Base-by-base conservation (phyloP, 2,797 vertebrate species). In the Enteromius radiatus region DNA sequence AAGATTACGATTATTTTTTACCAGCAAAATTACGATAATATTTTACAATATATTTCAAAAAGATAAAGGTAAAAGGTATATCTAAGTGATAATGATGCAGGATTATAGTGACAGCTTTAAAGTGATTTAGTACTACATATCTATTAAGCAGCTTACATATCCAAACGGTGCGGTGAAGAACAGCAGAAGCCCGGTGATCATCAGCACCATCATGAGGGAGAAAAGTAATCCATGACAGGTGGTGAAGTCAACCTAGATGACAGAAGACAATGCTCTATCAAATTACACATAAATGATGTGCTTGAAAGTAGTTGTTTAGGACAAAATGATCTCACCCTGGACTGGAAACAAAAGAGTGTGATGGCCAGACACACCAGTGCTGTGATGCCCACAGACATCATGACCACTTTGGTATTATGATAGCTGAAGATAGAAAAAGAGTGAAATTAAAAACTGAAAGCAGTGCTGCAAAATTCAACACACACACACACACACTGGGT, bases 261-360 rank as follows among this genome's bases (percentile, higher is more conserved):
- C 33, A 78, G 33, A 59, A 56, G 49, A 59, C 56, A 56, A 38
- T 3, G n/a, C 36, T 41, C 14, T 5, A 47, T 33, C 21, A 69
- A 49, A 69, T 23, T 3, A 10, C 56, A 61, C 31, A 71, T 38
- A 33, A 43, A 73, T 28, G 1, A 23, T 70, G 68, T 31, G 19
- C 52, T 36, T 56, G 56, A 23, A 36, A 43, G 17, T 23, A 45
- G 65, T 17, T 0, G 41, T 70, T 84, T 17, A 33, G 28, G 33
- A 43, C 4, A 5, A 54, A 28, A 23, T 36, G 3, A 70, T 33
- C 85, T 78, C 38, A 90, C 90, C 89, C 86, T 88, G 59, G 88
- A 84, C 49, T 89, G 90, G 82, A 89, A 91, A 84, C 86, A 90
- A 86, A 89, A 91, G 61, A 90, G 87, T 5, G 87, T 91, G 81